Evolutionary conservation across 2,113 vertebrate genomes (phyloP).

Genomic region (Indicator maculatus): DNA sequence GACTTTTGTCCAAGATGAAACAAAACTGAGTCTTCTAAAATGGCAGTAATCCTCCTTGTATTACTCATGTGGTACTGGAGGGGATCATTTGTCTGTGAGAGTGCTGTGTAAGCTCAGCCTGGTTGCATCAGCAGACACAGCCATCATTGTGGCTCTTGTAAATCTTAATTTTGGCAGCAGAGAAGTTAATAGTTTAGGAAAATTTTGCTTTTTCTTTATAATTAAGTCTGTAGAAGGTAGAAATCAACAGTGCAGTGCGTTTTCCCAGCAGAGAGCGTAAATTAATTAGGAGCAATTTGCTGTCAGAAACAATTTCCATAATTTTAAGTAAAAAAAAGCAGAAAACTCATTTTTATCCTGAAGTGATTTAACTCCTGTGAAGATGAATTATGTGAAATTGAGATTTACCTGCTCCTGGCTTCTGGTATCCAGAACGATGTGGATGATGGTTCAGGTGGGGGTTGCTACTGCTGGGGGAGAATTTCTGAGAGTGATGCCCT

Average conservation of each 20-base stretch:
- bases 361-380: conserved; percentile 78
- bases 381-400: conserved; percentile 70
- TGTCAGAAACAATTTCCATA: conserved; percentile 85
- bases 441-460: background rate
- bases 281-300: conserved; percentile 85
- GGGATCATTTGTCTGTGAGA: background rate
- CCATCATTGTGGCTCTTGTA: background rate
- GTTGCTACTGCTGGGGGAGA: conserved; percentile 37
- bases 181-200: conserved; percentile 77
- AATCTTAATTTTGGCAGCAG: conserved; percentile 63
- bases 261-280: conserved; percentile 82
- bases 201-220: conserved; percentile 72
- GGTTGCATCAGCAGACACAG: background rate
- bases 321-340: conserved; percentile 80
- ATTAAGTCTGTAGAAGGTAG: conserved; percentile 80
- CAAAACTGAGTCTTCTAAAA: conserved; percentile 6
- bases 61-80: background rate
- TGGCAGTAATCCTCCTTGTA: background rate
- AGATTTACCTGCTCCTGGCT: conserved; percentile 54
- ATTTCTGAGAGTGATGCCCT: conserved; percentile 66
- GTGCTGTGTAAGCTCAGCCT: background rate
- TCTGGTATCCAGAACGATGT: background rate
- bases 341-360: conserved; percentile 75
- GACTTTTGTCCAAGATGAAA: conserved; percentile 49
- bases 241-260: conserved; percentile 80